Evolutionary conservation across 2,113 vertebrate genomes (phyloP).

Genomic region (Odobenus rosmarus): DNA sequence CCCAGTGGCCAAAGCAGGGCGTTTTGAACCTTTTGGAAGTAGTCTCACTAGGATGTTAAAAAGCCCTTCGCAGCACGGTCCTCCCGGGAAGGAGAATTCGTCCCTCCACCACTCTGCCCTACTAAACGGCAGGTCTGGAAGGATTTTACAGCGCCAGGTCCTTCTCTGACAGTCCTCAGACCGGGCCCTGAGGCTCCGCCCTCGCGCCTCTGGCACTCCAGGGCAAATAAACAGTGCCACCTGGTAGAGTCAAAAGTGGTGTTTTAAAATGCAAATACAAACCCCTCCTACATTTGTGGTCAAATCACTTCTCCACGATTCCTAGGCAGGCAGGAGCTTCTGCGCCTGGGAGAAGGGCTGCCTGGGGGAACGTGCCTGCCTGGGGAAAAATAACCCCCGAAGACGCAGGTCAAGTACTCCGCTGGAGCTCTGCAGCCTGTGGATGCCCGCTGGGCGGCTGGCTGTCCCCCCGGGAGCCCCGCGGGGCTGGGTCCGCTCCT

Average conservation of each 20-base stretch:
- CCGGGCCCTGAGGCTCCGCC: not conserved
- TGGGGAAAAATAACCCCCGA: constrained; percentile 69
- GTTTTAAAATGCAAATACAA: constrained; percentile 42
- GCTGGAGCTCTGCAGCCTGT: constrained; percentile 6
- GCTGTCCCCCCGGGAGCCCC: constrained; percentile 35
- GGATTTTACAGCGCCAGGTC: not conserved
- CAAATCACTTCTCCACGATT: constrained; percentile 52
- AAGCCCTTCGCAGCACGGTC: not conserved
- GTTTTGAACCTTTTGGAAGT: not conserved
- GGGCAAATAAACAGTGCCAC: constrained; percentile 56
- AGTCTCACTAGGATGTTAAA: not conserved
- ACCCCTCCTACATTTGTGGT: constrained; percentile 60
- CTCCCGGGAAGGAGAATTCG: not conserved
- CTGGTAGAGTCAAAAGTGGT: constrained; percentile 39
- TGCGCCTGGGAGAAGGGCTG: constrained; percentile 13
- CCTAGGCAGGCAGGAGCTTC: constrained; percentile 57
- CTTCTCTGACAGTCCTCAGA: not conserved
- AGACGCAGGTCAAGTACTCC: not conserved
- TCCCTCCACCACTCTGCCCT: not conserved
- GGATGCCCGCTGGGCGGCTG: constrained; percentile 16
- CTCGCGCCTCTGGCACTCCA: not conserved
- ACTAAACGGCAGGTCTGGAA: not conserved
- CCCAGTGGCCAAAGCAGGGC: not conserved
- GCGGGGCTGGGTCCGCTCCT: not conserved
- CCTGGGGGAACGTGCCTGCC: not conserved